Evolutionary conservation across 1,140 invertebrate genomes (phyloP), one percentile per base, ranked within the genome.

Genomic region (Sitodiplosis mosellana): DNA sequence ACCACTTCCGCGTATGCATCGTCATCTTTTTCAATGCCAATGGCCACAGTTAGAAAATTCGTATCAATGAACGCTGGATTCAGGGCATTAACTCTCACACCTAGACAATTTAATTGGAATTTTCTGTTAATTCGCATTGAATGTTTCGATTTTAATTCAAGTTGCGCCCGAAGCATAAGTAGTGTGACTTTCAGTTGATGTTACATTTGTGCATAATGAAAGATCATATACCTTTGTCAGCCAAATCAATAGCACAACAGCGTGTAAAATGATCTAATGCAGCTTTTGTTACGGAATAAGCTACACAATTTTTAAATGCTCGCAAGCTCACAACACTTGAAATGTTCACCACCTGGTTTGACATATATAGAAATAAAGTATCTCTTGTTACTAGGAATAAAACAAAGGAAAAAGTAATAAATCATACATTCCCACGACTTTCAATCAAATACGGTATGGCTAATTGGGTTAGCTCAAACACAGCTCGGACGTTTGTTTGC

Each of bases 201-300:
- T n/a, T n/a, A n/a, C n/a, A n/a, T n/a, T n/a, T n/a, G n/a, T n/a
- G n/a, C n/a, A n/a, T n/a, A n/a, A n/a, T n/a, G n/a, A n/a, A n/a
- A n/a, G n/a, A n/a, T n/a, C n/a, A n/a, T n/a, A n/a, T n/a, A n/a
- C n/a, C n/a, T n/a, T n/a, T n/a, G n/a, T n/a, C n/a, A 2, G 81
- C 86, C 18, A 90, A 64, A 61, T 90, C 87, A 51, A 89, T 69
- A n/a, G 83, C 81, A 11, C 76, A 68, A 56, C 83, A 89, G 53
- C 80, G 73, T 0, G 89, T 93, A 41, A 95, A 75, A 57, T 94
- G 90, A 66, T 95, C 89, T 0, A 95, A 64, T 2, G 87, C 82
- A 34, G 86, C 71, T 68, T 95, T 94, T 12, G 86, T 89, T 58
- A 92, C 77, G 54, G 81, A 83, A 58, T 95, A 95, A 0, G 86